Conservation (phyloP, 2,888 invertebrate species). For the Lasioglossum marginatum region DNA sequence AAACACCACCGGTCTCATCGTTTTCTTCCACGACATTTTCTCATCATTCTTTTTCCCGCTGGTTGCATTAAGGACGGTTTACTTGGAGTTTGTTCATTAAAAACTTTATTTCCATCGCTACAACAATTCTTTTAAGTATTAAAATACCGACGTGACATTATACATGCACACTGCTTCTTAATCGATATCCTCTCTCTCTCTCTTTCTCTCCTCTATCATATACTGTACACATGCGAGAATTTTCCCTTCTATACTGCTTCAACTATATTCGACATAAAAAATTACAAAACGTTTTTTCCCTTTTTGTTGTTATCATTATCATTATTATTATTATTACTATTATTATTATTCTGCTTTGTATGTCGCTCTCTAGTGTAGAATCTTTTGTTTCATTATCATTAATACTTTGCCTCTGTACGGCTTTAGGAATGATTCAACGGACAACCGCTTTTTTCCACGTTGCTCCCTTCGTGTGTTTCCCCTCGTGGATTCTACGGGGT, state of each 20-base stretch:
- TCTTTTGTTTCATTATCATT: not conserved
- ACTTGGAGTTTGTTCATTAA: conserved; percentile 47
- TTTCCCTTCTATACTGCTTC: not conserved
- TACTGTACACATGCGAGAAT: conserved; percentile 28
- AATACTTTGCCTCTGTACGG: conserved; percentile 40
- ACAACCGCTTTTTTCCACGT: conserved; percentile 32
- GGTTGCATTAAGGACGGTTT: conserved; percentile 53
- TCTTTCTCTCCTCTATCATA: conserved; percentile 20
- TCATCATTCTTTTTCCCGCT: not conserved
- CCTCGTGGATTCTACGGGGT: no score
- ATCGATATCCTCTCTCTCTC: conserved; percentile 2
- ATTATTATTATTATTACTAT: not conserved
- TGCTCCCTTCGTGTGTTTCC: not conserved
- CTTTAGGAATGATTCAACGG: conserved; percentile 33
- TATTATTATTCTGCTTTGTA: not conserved
- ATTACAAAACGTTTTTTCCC: conserved; percentile 48
- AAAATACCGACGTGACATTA: conserved; percentile 50
- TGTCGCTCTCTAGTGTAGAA: not conserved
- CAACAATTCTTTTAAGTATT: conserved; percentile 40
- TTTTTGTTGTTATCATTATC: not conserved
- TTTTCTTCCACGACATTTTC: not conserved
- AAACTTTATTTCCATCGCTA: conserved; percentile 62
- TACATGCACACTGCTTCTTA: conserved; percentile 42
- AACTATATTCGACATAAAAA: conserved; percentile 33
- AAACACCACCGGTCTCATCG: not conserved